A percentile compares a stretch with the other conserved stretches of the same genome.
These are phyloP conservation scores for Chrysomela aeneicollis DNA, from an alignment of 2,888 invertebrate genomes.

Conservation along the genomic window DNA sequence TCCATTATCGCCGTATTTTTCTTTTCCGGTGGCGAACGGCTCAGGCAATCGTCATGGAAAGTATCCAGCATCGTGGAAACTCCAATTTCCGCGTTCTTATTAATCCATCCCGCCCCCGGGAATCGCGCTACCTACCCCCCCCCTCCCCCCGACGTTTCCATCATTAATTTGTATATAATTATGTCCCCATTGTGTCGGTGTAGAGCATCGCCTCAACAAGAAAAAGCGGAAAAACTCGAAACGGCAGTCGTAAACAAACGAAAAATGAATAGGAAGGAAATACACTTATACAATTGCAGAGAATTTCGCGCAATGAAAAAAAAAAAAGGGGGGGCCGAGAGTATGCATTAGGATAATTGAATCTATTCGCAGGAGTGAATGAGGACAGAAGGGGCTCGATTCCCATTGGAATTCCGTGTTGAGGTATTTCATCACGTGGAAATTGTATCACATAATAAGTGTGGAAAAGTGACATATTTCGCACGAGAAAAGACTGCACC, in stretches of 20 bases:
- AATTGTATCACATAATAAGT: too few relatives aligned
- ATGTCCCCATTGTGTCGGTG: conserved; percentile 34
- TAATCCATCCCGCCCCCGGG: conserved; percentile 29
- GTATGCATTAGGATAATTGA: conserved; percentile 45
- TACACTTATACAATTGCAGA: conserved; percentile 21
- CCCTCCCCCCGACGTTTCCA: conserved; percentile 15
- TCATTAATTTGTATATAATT: conserved; percentile 40
- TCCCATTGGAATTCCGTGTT: conserved; percentile 1
- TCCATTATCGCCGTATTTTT: too few relatives aligned
- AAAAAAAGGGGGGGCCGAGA: conserved; percentile 27
- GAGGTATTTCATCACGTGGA: conserved; percentile 2
- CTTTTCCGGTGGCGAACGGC: conserved; percentile 23
- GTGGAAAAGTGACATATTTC: too few relatives aligned
- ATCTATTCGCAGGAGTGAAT: conserved; percentile 34
- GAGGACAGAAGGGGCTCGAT: conserved; percentile 18
- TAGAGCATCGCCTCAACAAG: conserved; percentile 22
- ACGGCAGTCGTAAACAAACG: conserved; percentile 26
- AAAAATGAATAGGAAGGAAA: conserved; percentile 19
- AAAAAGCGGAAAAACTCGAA: conserved; percentile 29
- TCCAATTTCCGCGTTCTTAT: conserved; percentile 33
- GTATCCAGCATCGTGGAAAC: conserved; percentile 31
- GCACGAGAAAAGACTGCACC: too few relatives aligned
- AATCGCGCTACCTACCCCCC: conserved; percentile 26
- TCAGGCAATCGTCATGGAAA: conserved; percentile 31
- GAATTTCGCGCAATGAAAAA: conserved; percentile 17